Conservation (phyloP, 2,113 vertebrate genomes). For the Oreochromis spilurus region DNA sequence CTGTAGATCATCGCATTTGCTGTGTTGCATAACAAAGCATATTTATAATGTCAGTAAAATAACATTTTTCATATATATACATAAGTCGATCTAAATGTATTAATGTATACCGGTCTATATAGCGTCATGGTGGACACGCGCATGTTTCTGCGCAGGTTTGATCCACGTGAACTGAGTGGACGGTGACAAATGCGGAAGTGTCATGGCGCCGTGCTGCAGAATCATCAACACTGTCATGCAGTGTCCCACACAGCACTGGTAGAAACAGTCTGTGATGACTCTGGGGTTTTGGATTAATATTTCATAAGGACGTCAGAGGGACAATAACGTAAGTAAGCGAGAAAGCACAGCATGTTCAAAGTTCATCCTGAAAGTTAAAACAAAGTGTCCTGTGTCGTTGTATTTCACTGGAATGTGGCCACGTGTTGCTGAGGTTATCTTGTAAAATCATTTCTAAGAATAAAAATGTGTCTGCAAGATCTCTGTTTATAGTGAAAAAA, state of each 20-base stretch:
- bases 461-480: not conserved
- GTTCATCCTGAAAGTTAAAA: fast-evolving
- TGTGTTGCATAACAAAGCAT: not conserved
- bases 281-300: not conserved
- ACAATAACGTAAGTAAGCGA: conserved; percentile 13
- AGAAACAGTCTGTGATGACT: not conserved
- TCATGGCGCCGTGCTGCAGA: conserved; percentile 28
- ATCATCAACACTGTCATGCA: not conserved
- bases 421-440: conserved; percentile 32
- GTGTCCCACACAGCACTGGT: not conserved
- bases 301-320: not conserved
- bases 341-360: fast-evolving
- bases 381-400: not conserved
- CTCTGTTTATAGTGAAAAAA: not conserved
- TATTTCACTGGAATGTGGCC: conserved; percentile 2
- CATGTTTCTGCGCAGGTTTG: conserved; percentile 32
- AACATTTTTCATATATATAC: not conserved
- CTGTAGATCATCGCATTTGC: no score
- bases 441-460: not conserved
- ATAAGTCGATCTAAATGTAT: not conserved
- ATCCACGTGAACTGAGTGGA: not conserved
- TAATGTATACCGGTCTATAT: not conserved
- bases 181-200: conserved; percentile 40
- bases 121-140: not conserved
- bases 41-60: not conserved